These are phyloP conservation scores for Bathynomus jamesi DNA, from an alignment of 1,140 invertebrate species.

Conservation along the genomic window DNA sequence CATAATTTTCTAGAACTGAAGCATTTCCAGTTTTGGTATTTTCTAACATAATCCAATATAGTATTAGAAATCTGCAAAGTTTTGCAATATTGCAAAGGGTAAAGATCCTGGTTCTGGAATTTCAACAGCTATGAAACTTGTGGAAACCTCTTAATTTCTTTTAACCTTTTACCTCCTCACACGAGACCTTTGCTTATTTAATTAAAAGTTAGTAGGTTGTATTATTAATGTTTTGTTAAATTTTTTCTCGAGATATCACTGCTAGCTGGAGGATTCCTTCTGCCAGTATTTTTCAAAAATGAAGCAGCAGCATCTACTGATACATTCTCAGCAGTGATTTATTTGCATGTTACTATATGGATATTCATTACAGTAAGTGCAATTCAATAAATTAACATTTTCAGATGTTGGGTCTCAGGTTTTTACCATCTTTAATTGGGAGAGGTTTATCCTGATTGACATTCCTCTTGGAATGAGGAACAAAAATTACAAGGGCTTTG, in stretches of 20 bases:
- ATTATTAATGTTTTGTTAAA: neutral
- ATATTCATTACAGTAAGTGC: neutral
- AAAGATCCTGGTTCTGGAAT: neutral
- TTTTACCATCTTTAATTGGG: neutral
- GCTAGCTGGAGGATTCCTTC: neutral
- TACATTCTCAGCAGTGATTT: neutral
- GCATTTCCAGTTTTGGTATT: too few relatives aligned
- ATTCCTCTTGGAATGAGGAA: neutral
- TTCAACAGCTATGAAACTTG: too few relatives aligned
- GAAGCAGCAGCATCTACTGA: neutral
- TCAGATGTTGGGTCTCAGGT: neutral
- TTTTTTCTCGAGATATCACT: neutral
- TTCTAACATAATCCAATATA: too few relatives aligned
- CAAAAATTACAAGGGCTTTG: neutral
- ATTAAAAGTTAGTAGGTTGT: neutral
- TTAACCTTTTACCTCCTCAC: too few relatives aligned
- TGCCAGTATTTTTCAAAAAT: neutral
- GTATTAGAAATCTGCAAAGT: too few relatives aligned
- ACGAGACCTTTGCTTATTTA: neutral
- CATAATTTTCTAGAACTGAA: too few relatives aligned
- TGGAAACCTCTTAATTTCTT: too few relatives aligned
- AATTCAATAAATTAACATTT: neutral
- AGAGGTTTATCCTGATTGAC: neutral
- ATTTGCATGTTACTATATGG: neutral
- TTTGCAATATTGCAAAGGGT: neutral